Evolutionary conservation across 2,888 invertebrate genomes (phyloP), one percentile per base, ranked within the genome.

Genomic region (Seira ritae): DNA sequence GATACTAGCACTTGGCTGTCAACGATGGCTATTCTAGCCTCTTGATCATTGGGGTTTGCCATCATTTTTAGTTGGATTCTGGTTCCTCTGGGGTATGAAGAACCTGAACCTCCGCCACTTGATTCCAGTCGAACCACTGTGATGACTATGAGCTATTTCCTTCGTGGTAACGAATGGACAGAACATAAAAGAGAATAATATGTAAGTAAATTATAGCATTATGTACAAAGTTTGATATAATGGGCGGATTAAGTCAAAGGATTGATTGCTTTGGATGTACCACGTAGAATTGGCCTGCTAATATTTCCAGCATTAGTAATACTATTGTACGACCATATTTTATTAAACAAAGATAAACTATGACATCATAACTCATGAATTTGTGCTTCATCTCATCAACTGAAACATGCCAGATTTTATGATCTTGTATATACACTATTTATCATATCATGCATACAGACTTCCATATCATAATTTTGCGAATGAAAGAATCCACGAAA

Each of bases 51-150:
- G 42, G 82, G 73, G 74, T 78, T 78, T 19, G 81, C 76, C 82
- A 83, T 83, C 73, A 82, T 83, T 72, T 76, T 78, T 17, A 85
- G 70, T 67, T 83, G 78, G 70, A 85, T 83, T 76, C 85, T 75
- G 75, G 83, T 83, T 72, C 85, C 85, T 76, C 85, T 76, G 81
- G 81, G 76, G 72, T 37, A 24, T 73, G 80, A 77, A 84, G 84
- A 84, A 84, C 84, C 84, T 77, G 84, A 84, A 84, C 84, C 81
- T 73, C 67, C 70, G 72, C 66, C 75, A 19, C 71, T 19, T 19
- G 84, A 84, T 81, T 85, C 85, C 85, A 84, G 84, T 81, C 84
- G 85, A 81, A 85, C 84, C 85, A 85, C 85, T 84, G 80, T 84
- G 84, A 24, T 66, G 67, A 42, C 55, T 76, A 46, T 69, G 50